Evolutionary conservation across 2,888 invertebrate species (phyloP).

Genomic region (Mimumesa dahlbomi): DNA sequence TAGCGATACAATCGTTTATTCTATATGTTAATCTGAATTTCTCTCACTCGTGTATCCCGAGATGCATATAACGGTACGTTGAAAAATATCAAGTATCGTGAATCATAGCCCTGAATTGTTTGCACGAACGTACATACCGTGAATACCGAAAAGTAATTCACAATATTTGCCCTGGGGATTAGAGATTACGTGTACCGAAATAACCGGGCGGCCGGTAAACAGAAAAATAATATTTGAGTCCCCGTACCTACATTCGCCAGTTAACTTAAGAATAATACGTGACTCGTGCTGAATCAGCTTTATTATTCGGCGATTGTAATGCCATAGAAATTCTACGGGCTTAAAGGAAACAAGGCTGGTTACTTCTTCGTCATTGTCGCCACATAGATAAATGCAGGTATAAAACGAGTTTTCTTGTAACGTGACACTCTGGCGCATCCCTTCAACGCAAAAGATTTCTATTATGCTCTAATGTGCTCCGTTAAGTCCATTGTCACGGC

Average conservation of each 20-base stretch:
- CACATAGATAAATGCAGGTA: conserved; percentile 12
- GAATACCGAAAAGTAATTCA: conserved; percentile 12
- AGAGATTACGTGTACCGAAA: too few species aligned
- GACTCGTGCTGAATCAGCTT: neutral
- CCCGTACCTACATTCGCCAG: neutral
- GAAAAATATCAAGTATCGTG: too few species aligned
- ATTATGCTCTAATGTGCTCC: conserved; percentile 38
- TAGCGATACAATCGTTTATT: too few species aligned
- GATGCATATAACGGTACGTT: too few species aligned
- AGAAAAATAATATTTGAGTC: neutral
- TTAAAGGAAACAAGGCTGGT: conserved; percentile 3
- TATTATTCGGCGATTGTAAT: neutral
- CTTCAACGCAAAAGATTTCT: conserved; percentile 38
- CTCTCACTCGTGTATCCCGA: too few species aligned
- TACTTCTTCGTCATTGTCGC: conserved; percentile 20
- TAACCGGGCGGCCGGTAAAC: neutral
- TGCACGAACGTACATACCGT: too few species aligned
- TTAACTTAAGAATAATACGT: conserved; percentile 10
- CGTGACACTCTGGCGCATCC: conserved; percentile 31
- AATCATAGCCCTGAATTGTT: too few species aligned
- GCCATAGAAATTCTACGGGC: conserved; percentile 11
- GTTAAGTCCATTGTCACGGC: conserved; percentile 46
- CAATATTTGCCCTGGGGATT: neutral
- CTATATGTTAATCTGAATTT: too few species aligned
- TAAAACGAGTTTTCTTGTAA: conserved; percentile 44